Percentiles rank a stretch among this genome's conserved stretches.
Evolutionary conservation across 2,797 vertebrate genomes (phyloP).

Genomic region (Phoeniculus purpureus): DNA sequence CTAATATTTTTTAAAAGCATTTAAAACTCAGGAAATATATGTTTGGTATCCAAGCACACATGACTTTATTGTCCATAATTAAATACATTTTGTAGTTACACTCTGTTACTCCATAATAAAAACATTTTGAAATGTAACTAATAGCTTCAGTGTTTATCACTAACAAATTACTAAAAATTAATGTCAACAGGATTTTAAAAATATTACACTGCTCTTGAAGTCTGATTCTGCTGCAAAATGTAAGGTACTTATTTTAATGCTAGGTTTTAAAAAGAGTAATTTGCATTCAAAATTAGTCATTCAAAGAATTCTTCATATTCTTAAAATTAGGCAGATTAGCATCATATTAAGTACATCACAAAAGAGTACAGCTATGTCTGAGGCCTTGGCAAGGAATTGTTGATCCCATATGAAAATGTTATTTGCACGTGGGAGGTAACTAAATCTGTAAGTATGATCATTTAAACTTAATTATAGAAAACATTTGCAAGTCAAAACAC

Average conservation of each 20-base stretch:
- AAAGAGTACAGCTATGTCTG: neutral
- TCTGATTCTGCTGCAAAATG: neutral
- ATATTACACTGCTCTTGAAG: neutral
- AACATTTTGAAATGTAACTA: neutral
- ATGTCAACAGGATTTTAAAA: neutral
- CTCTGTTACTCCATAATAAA: neutral
- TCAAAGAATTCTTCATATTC: neutral
- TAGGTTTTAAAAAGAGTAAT: neutral
- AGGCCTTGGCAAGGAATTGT: neutral
- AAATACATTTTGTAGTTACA: neutral
- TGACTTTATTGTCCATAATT: neutral
- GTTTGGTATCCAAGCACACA: neutral
- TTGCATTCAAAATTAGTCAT: neutral
- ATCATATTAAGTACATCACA: neutral
- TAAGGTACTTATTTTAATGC: neutral
- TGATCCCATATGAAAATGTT: neutral
- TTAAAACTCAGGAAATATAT: neutral
- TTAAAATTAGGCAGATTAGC: neutral
- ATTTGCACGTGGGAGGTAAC: neutral
- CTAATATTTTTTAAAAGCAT: neutral
- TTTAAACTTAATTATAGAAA: constrained; percentile 4
- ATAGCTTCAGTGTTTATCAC: neutral
- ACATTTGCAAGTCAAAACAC: neutral
- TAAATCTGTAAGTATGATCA: neutral
- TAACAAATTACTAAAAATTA: neutral